These are phyloP conservation scores for Spondyliosoma cantharus DNA, from an alignment of 2,797 vertebrate genomes.

Conservation along the genomic window DNA sequence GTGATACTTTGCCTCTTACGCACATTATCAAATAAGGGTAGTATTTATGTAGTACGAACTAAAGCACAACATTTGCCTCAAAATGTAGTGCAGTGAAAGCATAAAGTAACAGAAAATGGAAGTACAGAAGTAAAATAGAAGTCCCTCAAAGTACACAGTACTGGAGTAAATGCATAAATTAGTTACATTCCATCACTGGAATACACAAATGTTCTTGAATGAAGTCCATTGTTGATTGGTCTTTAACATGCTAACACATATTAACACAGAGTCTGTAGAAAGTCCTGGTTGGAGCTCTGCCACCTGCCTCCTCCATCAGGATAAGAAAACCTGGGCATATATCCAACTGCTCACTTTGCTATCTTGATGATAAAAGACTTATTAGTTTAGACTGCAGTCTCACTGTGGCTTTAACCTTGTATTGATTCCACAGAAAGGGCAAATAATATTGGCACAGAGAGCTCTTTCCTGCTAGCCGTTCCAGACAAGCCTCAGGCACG, in stretches of 20 bases:
- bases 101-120: no score
- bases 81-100: no score
- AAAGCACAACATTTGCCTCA: no score
- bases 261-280: not conserved
- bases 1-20: no score
- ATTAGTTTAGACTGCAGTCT: slow-evolving; percentile 36
- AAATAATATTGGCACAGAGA: slow-evolving; percentile 2
- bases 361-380: slow-evolving; percentile 38
- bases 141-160: no score
- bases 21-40: no score
- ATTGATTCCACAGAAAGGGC: slow-evolving; percentile 3
- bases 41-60: no score
- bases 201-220: not conserved
- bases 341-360: slow-evolving; percentile 35
- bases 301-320: slow-evolving; percentile 1
- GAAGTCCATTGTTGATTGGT: not conserved
- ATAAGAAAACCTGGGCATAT: slow-evolving; percentile 27
- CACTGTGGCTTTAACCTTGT: slow-evolving; percentile 36
- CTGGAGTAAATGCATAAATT: no score
- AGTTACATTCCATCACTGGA: not conserved
- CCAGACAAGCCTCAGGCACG: not conserved
- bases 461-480: not conserved
- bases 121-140: no score
- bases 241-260: not conserved
- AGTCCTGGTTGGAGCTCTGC: slow-evolving; percentile 28